phyloP scores from a whole-genome alignment of 2,113 vertebrate species.

The Rhinogobius similis region DNA sequence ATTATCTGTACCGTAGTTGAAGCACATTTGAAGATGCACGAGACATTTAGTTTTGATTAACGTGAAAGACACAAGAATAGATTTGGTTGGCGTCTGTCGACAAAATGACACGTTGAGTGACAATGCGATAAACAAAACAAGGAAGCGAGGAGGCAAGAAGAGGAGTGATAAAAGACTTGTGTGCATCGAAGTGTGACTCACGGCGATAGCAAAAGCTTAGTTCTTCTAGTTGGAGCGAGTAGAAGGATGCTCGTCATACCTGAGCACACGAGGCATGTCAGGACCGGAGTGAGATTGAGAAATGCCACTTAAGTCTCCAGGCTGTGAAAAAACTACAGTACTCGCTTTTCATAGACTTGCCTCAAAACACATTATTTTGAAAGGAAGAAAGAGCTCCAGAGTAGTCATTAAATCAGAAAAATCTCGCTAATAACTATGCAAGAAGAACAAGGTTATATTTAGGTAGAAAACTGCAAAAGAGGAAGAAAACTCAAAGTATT shows the following conservation, averaged over 20 bases:
- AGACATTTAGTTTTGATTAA: not conserved
- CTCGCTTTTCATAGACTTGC: not conserved
- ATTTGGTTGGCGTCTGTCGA: not conserved
- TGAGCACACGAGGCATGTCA: conserved; percentile 47
- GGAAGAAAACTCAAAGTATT: not conserved
- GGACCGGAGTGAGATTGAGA: conserved; percentile 49
- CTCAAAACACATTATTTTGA: conserved; percentile 12
- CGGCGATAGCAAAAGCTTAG: not conserved
- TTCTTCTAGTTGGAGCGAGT: conserved; percentile 34
- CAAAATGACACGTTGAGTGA: not conserved
- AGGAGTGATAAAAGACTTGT: conserved; percentile 9
- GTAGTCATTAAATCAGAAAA: conserved; percentile 29
- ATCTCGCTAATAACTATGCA: conserved; percentile 22
- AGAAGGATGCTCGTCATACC: conserved; percentile 65
- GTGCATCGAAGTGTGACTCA: not conserved
- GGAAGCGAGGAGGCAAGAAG: not conserved
- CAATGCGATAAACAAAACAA: not conserved
- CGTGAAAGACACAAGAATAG: not conserved
- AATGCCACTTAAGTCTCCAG: conserved; percentile 34
- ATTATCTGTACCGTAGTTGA: no score
- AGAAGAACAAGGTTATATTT: conserved; percentile 22
- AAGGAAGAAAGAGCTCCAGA: conserved; percentile 6
- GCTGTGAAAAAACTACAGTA: conserved; percentile 25
- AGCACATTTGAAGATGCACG: no score
- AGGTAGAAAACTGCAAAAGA: conserved; percentile 2